phyloP scores from a whole-genome alignment of 2,888 invertebrate genomes.

The Lochmaea capreae region DNA sequence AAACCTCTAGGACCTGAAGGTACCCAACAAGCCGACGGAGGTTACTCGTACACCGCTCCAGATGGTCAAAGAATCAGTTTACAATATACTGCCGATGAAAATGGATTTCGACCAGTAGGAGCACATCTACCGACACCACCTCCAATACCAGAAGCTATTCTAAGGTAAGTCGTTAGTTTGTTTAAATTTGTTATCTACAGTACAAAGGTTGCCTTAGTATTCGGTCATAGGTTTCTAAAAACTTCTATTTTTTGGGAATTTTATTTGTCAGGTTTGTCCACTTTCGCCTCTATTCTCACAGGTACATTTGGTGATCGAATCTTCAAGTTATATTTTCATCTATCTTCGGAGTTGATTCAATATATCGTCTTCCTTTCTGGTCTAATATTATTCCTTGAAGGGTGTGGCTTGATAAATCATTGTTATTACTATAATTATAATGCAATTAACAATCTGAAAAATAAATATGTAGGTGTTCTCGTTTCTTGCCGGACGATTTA shows the following conservation, averaged over 20 bases:
- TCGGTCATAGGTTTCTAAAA: too few species aligned
- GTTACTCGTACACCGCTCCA: slow-evolving; percentile 70
- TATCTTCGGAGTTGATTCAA: background rate
- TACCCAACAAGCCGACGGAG: slow-evolving; percentile 66
- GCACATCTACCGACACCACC: slow-evolving; percentile 72
- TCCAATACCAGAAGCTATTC: slow-evolving; percentile 71
- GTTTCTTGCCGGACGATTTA: slow-evolving; percentile 6
- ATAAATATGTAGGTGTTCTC: slow-evolving; percentile 25
- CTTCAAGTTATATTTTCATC: background rate
- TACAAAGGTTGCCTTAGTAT: too few species aligned
- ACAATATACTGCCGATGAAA: slow-evolving; percentile 70
- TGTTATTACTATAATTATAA: slow-evolving; percentile 31
- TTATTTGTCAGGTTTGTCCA: background rate
- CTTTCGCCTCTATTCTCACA: too few species aligned
- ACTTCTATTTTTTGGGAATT: background rate
- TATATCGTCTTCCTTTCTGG: background rate
- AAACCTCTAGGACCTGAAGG: slow-evolving; percentile 63
- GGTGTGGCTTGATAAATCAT: slow-evolving; percentile 24
- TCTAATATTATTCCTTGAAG: background rate
- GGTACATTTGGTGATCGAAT: too few species aligned
- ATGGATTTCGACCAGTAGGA: slow-evolving; percentile 70
- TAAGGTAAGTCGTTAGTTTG: slow-evolving; percentile 58
- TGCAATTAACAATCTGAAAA: slow-evolving; percentile 30
- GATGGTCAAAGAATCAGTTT: slow-evolving; percentile 70
- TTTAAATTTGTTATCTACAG: too few species aligned